Base-by-base conservation (phyloP, 2,113 vertebrate genomes). In the Dicrurus megarhynchus region DNA sequence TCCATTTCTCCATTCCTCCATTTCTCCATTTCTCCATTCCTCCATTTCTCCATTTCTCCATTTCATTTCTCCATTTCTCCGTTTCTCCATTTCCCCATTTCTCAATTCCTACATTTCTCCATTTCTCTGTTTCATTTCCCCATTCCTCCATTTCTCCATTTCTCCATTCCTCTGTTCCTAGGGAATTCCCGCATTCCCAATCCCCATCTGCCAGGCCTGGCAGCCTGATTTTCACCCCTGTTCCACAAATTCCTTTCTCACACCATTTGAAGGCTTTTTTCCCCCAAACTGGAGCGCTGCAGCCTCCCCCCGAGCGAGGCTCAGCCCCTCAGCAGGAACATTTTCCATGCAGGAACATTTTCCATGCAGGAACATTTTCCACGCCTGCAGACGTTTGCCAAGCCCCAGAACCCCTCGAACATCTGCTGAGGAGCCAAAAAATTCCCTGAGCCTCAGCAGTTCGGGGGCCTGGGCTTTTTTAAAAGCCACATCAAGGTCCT, bases 261-360 rank as follows among this genome's bases (percentile, higher is more conserved):
- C 21, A 19, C 12, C 0, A 42, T 11, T 15, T 5, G 6, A 42
- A 73, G 69, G 9, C 9, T 2, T 55, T 55, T 73, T 55, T 33
- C 1, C 9, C 39, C 39, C 22, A 42, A 42, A 27, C 23, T 32
- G 1, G 30, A 20, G 28, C 6, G 0, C 14, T 1, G 7, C 35
- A 9, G 27, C 49, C 27, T 52, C 35, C 28, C 28, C 49, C 49
- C 9, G 67, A 30, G 6, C 19, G 14, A 22, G 47, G 27, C 69
- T 24, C 69, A 16, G 49, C 69, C 69, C 69, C 69, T 42, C 69
- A 24, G 37, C 69, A 27, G 70, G 39, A 42, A 27, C 30, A 16
- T 44, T 73, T 44, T 26, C 69, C 69, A 6, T 18, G 8, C 49
- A 70, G 49, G 2, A 23, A 7, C 67, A 16, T 39, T 70, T 70